phyloP scores from a whole-genome alignment of 2,797 vertebrate genomes.

The Sebastes miniatus region DNA sequence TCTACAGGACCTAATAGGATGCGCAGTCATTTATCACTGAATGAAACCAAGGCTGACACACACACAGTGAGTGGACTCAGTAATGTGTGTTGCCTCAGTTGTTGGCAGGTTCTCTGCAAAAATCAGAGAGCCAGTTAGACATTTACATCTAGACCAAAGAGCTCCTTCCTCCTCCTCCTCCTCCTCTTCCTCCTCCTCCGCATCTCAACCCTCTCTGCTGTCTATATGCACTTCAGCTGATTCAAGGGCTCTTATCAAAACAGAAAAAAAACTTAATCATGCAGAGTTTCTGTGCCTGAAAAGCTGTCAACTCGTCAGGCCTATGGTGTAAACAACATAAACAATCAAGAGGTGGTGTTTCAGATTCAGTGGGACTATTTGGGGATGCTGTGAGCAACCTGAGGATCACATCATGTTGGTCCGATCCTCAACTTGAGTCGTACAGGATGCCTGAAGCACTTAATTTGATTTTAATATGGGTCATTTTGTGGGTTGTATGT shows the following conservation, averaged over 20 bases:
- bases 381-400: background rate
- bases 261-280: background rate
- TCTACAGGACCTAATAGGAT: slow-evolving; percentile 34
- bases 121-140: background rate
- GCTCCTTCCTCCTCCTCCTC: background rate
- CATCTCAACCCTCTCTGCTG: background rate
- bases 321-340: background rate
- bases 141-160: slow-evolving; percentile 13
- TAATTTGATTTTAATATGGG: slow-evolving; percentile 3
- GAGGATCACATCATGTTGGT: background rate
- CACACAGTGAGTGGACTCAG: background rate
- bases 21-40: slow-evolving; percentile 40
- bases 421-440: background rate
- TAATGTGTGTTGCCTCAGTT: slow-evolving; percentile 3
- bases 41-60: background rate
- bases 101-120: slow-evolving; percentile 14
- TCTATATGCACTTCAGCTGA: background rate
- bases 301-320: background rate
- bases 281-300: background rate
- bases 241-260: background rate
- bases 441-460: background rate
- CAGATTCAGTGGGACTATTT: background rate
- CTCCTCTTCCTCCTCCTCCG: background rate
- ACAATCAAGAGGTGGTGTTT: background rate
- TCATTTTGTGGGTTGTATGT: background rate